Evolutionary conservation across 1,140 invertebrate genomes (phyloP).

Genomic region (Myzus persicae): DNA sequence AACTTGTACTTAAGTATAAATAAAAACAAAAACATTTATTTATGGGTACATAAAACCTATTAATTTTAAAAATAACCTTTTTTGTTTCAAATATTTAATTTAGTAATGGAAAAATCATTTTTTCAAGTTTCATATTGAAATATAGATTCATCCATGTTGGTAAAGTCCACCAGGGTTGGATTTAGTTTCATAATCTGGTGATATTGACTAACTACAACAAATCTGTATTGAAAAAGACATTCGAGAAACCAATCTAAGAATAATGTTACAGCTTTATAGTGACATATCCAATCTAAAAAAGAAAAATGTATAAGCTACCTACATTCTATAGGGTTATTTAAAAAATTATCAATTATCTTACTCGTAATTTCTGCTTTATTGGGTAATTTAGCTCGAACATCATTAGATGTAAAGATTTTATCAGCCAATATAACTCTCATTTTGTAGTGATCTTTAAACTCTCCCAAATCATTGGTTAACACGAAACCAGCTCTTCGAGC

Average conservation of each 20-base stretch:
- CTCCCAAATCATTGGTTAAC: neutral
- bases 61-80: neutral
- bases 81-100: neutral
- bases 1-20: neutral
- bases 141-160: neutral
- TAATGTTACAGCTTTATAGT: constrained; percentile 25
- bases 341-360: neutral
- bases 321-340: neutral
- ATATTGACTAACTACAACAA: neutral
- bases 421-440: constrained; percentile 11
- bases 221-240: constrained; percentile 32
- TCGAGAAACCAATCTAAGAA: constrained; percentile 33
- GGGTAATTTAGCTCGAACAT: neutral
- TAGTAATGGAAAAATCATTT: neutral
- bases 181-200: neutral
- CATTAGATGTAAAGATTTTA: neutral
- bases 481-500: constrained; percentile 33
- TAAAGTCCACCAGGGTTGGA: neutral
- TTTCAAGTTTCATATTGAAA: neutral
- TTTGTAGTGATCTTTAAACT: constrained; percentile 6
- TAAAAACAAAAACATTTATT: neutral
- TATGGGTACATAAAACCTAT: neutral
- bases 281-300: constrained; percentile 15
- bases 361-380: neutral
- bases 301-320: neutral